Conservation (phyloP, 92 coral and sea anemone species). For the Heteractis magnifica region DNA sequence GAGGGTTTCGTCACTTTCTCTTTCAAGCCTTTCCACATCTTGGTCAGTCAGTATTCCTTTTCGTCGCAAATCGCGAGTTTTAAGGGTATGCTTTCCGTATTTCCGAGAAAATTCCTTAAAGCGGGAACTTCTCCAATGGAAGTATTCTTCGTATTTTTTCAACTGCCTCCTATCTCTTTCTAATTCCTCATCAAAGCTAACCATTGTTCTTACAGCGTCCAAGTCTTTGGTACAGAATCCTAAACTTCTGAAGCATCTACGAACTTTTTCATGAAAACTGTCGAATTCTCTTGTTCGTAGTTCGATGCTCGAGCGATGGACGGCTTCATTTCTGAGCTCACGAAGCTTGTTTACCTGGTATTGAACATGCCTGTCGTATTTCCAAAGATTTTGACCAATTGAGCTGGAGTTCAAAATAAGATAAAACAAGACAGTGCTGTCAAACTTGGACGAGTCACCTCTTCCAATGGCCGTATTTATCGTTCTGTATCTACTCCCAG, state of each 20-base stretch:
- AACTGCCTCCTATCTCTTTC: constrained; percentile 9
- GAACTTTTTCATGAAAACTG: constrained; percentile 9
- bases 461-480: constrained; percentile 13
- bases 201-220: constrained; percentile 15
- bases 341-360: constrained; percentile 22
- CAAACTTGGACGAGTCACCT: constrained; percentile 35
- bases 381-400: constrained; percentile 15
- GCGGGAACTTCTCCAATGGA: neutral
- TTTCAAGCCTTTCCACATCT: constrained; percentile 9
- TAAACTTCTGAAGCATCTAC: constrained; percentile 18
- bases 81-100: neutral
- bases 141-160: neutral
- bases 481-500: constrained; percentile 20
- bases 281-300: constrained; percentile 20
- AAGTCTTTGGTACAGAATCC: constrained; percentile 16
- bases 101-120: constrained; percentile 22
- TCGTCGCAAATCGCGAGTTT: neutral
- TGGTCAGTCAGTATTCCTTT: constrained; percentile 7
- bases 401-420: constrained; percentile 24
- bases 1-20: neutral
- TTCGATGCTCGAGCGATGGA: constrained; percentile 25
- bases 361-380: neutral
- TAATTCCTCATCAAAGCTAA: constrained; percentile 17
- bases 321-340: constrained; percentile 28
- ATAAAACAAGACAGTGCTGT: constrained; percentile 35